These are phyloP conservation scores for Momotus momota DNA, from an alignment of 2,797 vertebrate genomes.

Conservation along the genomic window DNA sequence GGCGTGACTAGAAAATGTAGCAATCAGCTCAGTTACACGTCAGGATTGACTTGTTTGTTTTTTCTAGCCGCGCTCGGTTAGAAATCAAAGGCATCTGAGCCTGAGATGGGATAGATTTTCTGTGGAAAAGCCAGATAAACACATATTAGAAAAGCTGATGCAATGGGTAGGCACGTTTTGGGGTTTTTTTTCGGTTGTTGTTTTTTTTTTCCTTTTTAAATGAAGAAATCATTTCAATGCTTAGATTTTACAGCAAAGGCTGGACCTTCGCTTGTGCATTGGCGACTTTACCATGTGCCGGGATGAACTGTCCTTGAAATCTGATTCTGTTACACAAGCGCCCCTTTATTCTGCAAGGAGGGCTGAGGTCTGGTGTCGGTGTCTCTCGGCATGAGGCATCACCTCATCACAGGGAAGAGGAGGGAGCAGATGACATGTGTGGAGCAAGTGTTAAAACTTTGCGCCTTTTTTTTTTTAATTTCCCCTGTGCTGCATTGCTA, in stretches of 20 bases:
- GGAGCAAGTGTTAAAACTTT: background rate
- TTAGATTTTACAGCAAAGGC: background rate
- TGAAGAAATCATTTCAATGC: background rate
- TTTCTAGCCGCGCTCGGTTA: background rate
- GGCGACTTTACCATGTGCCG: background rate
- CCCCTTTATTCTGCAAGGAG: background rate
- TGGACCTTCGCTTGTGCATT: background rate
- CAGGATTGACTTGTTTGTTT: slow-evolving; percentile 70
- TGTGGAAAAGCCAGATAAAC: slow-evolving; percentile 18
- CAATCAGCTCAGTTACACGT: slow-evolving; percentile 62
- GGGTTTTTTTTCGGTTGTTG: background rate
- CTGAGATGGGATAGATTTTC: background rate
- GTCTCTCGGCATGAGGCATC: background rate
- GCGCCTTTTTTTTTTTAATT: background rate
- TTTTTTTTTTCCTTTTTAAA: background rate
- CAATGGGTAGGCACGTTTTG: background rate
- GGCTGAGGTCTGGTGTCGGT: accelerated
- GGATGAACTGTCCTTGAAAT: background rate
- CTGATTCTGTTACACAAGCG: background rate
- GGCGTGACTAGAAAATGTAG: slow-evolving; percentile 64
- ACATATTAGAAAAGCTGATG: background rate
- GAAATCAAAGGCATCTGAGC: slow-evolving; percentile 28
- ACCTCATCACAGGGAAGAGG: background rate
- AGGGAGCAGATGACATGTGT: background rate
- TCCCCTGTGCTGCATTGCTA: background rate